A percentile compares a stretch with the other conserved stretches of the same genome.
These are phyloP conservation scores for human (Homo sapiens) DNA, from an alignment of 2,113 vertebrate genomes.

Conservation along the genomic window GRCh38 chrX:40534001-40534500, in stretches of 20 bases:
- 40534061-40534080: not conserved
- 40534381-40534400: too few relatives aligned
- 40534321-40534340: not conserved
- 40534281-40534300: not conserved
- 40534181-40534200: not conserved
- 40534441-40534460: too few relatives aligned
- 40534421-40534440: too few relatives aligned
- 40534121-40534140: not conserved
- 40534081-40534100: not conserved
- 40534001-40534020: too few relatives aligned
- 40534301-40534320: not conserved
- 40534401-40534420: fast-evolving
- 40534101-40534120: not conserved
- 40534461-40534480: too few relatives aligned
- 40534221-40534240: not conserved
- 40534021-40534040: too few relatives aligned
- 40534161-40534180: not conserved
- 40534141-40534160: not conserved
- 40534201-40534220: not conserved
- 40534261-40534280: not conserved
- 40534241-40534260: not conserved
- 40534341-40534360: too few relatives aligned
- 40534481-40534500: too few relatives aligned
- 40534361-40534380: too few relatives aligned
- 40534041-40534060: too few relatives aligned